Percentiles rank a stretch among this genome's conserved stretches.
These are phyloP conservation scores for Chorisops tibialis DNA, from an alignment of 2,888 invertebrate species.

Conservation along the genomic window DNA sequence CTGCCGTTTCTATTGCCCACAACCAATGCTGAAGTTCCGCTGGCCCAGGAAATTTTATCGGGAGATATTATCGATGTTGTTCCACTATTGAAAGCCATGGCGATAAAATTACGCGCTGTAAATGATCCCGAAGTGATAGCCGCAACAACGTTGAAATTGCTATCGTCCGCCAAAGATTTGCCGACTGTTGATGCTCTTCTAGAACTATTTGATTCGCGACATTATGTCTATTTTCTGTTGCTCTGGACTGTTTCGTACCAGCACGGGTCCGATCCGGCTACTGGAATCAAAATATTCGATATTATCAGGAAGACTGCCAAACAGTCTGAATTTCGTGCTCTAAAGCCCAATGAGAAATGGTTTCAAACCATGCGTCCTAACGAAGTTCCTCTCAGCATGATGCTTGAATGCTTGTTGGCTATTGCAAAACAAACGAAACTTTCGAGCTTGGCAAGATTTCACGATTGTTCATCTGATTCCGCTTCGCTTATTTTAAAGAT, in stretches of 20 bases:
- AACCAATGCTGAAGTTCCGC: slow-evolving; percentile 46
- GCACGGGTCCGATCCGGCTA: slow-evolving; percentile 12
- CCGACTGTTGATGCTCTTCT: slow-evolving; percentile 38
- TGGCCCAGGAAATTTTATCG: slow-evolving; percentile 50
- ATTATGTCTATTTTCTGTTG: slow-evolving; percentile 41
- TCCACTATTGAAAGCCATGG: slow-evolving; percentile 2
- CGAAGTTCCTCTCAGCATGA: slow-evolving; percentile 57
- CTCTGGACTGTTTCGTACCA: slow-evolving; percentile 34
- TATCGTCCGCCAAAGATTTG: slow-evolving; percentile 22
- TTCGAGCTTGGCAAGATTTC: not conserved
- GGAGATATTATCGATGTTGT: slow-evolving; percentile 38
- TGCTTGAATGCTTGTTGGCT: slow-evolving; percentile 48
- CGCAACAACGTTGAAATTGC: not conserved
- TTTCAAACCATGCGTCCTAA: slow-evolving; percentile 50
- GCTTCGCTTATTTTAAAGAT: slow-evolving; percentile 36
- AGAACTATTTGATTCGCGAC: slow-evolving; percentile 39
- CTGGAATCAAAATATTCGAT: slow-evolving; percentile 38
- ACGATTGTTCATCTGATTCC: not conserved
- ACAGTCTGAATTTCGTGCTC: slow-evolving; percentile 37
- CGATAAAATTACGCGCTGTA: not conserved
- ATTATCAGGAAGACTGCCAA: slow-evolving; percentile 35
- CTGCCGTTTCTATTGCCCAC: slow-evolving; percentile 63
- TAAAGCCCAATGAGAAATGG: slow-evolving; percentile 40
- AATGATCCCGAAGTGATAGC: not conserved
- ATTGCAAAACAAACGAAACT: not conserved